A percentile compares a stretch with the other conserved stretches of the same genome.
These are phyloP conservation scores for Oreochromis tanganicae DNA, from an alignment of 2,113 vertebrate species.

Conservation along the genomic window DNA sequence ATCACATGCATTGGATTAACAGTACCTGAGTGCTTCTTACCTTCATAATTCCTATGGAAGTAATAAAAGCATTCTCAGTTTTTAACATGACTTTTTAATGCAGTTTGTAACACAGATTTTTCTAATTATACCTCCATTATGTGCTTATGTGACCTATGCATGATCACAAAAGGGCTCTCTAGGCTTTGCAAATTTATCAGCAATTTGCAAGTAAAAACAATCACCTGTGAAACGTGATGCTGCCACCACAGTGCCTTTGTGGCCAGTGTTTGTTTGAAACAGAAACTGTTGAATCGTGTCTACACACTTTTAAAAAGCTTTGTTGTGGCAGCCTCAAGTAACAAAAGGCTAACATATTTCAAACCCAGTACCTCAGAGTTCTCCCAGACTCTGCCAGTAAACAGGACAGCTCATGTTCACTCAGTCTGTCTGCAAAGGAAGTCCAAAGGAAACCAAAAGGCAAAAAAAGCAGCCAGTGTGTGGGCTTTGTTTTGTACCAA, in stretches of 20 bases:
- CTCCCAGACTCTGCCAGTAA: not conserved
- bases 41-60: not conserved
- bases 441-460: not conserved
- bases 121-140: not conserved
- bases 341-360: not conserved
- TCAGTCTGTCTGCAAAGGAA: not conserved
- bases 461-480: not conserved
- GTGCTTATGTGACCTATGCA: not conserved
- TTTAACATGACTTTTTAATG: not conserved
- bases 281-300: not conserved
- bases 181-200: not conserved
- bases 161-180: not conserved
- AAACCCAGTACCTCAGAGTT: not conserved
- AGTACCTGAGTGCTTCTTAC: not conserved
- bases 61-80: accelerated
- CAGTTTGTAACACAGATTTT: not conserved
- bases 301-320: not conserved
- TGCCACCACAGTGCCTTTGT: not conserved
- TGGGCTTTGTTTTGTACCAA: not conserved
- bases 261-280: not conserved
- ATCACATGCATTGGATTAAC: not conserved
- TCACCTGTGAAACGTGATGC: not conserved
- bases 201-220: conserved; percentile 1
- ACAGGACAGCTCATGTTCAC: not conserved
- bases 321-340: not conserved